phyloP scores from a whole-genome alignment of 2,797 vertebrate species.

The Oreochromis mossambicus region DNA sequence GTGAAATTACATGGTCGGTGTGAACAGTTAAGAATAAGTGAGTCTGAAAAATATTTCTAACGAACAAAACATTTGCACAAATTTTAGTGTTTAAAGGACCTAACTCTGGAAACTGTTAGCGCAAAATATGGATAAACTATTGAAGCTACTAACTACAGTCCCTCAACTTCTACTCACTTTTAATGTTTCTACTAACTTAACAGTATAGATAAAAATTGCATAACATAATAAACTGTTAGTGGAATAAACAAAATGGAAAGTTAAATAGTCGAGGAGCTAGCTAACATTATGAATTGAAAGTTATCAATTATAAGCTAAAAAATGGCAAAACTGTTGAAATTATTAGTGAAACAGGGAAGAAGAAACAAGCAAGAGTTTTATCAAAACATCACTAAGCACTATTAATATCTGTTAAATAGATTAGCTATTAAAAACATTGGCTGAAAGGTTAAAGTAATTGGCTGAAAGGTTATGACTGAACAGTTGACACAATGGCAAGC shows the following conservation, averaged over 20 bases:
- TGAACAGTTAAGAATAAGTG: background rate
- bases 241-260: background rate
- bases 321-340: background rate
- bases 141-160: background rate
- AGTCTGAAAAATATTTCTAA: background rate
- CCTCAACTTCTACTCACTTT: background rate
- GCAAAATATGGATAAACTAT: background rate
- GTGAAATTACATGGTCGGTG: background rate
- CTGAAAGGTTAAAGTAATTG: background rate
- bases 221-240: background rate
- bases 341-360: background rate
- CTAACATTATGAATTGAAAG: accelerated
- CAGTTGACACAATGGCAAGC: background rate
- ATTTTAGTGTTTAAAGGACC: background rate
- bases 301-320: background rate
- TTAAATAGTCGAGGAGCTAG: background rate
- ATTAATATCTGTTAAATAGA: background rate
- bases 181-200: background rate
- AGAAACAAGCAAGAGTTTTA: background rate
- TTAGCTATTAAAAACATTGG: background rate
- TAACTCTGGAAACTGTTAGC: background rate
- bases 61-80: background rate
- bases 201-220: background rate
- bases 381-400: background rate
- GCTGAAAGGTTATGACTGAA: background rate